Percentiles rank a stretch among this genome's conserved stretches.
Conservation (phyloP, 1,140 invertebrate species). For the Battus philenor region DNA sequence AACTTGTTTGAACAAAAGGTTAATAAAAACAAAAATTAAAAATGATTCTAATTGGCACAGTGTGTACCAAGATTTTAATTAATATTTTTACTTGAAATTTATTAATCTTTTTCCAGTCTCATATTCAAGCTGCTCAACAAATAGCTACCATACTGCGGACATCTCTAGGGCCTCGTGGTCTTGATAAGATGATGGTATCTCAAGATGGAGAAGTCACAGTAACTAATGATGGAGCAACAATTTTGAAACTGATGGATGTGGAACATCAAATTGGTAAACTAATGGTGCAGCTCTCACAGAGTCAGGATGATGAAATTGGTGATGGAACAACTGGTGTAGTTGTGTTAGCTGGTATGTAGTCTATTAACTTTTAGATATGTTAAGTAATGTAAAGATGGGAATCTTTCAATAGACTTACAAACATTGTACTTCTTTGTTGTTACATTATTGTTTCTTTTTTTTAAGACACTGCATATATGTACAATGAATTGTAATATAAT, state of each 20-base stretch:
- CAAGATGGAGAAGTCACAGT: constrained; percentile 98
- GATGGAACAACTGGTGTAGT: constrained; percentile 99
- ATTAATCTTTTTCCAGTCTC: constrained; percentile 96
- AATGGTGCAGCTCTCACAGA: constrained; percentile 98
- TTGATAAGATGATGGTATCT: constrained; percentile 98
- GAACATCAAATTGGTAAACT: constrained; percentile 99
- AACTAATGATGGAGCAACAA: constrained; percentile 99
- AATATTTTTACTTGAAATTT: no score
- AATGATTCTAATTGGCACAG: no score
- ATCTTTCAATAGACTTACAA: no score
- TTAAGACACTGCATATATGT: no score
- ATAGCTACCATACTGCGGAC: constrained; percentile 94
- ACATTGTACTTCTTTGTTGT: no score
- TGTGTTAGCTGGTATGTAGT: constrained; percentile 77
- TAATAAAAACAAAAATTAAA: no score
- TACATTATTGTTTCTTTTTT: no score
- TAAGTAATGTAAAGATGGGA: no score
- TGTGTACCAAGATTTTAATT: no score
- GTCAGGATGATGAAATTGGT: constrained; percentile 99
- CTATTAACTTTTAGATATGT: not conserved
- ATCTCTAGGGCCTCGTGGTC: constrained; percentile 96
- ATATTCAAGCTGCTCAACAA: constrained; percentile 95
- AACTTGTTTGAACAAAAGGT: no score
- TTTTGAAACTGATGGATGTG: constrained; percentile 99
- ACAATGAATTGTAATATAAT: no score